Evolutionary conservation across 2,797 vertebrate species (phyloP).

Genomic region (Sorex maritimensis): DNA sequence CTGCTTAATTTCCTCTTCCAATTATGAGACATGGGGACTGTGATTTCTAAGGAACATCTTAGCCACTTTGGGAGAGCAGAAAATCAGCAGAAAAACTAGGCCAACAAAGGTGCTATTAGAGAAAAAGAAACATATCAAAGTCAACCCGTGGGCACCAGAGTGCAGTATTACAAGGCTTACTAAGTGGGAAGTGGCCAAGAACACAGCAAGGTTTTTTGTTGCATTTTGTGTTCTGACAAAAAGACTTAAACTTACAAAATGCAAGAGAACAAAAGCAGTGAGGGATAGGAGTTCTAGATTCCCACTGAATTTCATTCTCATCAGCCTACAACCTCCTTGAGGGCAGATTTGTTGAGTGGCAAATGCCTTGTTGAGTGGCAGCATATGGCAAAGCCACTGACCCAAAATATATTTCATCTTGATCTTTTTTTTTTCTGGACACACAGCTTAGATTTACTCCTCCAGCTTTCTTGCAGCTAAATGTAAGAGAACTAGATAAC

Average conservation of each 20-base stretch:
- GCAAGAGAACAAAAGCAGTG: constrained; percentile 59
- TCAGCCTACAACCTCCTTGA: constrained; percentile 36
- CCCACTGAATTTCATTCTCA: constrained; percentile 44
- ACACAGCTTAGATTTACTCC: constrained; percentile 51
- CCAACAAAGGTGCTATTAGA: constrained; percentile 27
- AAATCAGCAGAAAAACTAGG: constrained; percentile 55
- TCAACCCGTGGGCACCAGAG: constrained; percentile 28
- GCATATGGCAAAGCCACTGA: constrained; percentile 46
- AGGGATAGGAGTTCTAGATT: background rate
- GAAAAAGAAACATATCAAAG: constrained; percentile 59
- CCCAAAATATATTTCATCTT: constrained; percentile 54
- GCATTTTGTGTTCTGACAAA: constrained; percentile 39
- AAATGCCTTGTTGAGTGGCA: constrained; percentile 21
- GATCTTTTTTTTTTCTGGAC: background rate
- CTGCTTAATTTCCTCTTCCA: constrained; percentile 65
- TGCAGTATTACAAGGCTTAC: background rate
- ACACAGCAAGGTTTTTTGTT: constrained; percentile 29
- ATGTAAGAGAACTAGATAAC: background rate
- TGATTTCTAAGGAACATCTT: constrained; percentile 44
- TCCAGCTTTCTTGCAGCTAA: constrained; percentile 53
- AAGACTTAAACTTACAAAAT: constrained; percentile 62
- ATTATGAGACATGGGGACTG: constrained; percentile 11
- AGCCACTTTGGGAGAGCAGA: background rate
- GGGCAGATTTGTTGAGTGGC: background rate
- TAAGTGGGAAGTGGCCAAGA: background rate